These are phyloP conservation scores for Eidolon helvum DNA, from an alignment of 2,113 vertebrate species.

Conservation along the genomic window DNA sequence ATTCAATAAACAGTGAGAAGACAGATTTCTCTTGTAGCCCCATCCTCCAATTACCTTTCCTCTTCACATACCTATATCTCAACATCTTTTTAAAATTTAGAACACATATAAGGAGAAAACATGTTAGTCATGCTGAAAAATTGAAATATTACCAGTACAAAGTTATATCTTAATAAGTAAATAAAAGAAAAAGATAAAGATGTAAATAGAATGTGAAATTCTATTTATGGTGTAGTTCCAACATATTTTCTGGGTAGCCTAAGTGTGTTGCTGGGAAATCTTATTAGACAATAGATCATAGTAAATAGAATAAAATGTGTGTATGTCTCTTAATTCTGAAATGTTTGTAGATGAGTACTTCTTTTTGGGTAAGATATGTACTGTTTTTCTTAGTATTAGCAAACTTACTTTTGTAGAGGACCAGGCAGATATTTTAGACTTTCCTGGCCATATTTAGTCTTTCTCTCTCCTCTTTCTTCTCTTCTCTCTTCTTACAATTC, in stretches of 20 bases:
- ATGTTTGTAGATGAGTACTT: background rate
- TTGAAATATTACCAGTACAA: background rate
- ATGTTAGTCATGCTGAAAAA: background rate
- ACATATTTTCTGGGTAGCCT: background rate
- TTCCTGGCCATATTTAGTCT: background rate
- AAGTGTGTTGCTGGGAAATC: too few relatives aligned
- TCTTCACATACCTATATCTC: background rate
- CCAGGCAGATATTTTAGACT: background rate
- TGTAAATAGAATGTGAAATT: background rate
- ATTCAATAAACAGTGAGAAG: background rate
- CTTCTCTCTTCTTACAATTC: background rate
- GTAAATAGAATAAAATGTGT: background rate
- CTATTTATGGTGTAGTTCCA: background rate
- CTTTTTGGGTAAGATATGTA: background rate
- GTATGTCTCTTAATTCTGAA: background rate
- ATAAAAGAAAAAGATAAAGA: background rate
- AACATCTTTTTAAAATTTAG: background rate
- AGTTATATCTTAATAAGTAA: background rate
- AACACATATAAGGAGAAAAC: background rate
- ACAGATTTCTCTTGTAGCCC: background rate
- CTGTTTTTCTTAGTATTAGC: background rate
- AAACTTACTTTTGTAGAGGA: background rate
- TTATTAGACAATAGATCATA: background rate
- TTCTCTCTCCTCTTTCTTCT: background rate
- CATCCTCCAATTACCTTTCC: background rate